Conservation (phyloP, 2,797 vertebrate species). For the Scyliorhinus canicula region DNA sequence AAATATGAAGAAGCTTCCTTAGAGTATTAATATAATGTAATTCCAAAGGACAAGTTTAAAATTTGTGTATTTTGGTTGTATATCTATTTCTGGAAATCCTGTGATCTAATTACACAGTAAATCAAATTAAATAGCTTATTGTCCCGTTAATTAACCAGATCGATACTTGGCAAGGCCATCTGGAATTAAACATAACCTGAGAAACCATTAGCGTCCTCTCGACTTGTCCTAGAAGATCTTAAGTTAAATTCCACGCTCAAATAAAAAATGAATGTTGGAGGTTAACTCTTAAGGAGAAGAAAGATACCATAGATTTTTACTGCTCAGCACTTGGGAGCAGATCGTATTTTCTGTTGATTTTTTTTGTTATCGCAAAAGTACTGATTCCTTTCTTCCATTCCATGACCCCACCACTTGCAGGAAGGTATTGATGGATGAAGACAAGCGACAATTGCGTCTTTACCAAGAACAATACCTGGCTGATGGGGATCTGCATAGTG, state of each 20-base stretch:
- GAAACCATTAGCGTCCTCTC: neutral
- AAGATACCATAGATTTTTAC: neutral
- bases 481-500: slow-evolving; percentile 88
- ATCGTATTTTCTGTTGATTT: neutral
- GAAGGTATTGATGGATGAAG: slow-evolving; percentile 88
- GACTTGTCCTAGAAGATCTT: neutral
- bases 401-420: slow-evolving; percentile 52
- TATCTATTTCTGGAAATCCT: neutral
- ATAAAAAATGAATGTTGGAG: too few species aligned
- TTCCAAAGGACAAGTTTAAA: neutral
- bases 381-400: neutral
- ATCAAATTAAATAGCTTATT: neutral
- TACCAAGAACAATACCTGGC: slow-evolving; percentile 89
- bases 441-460: slow-evolving; percentile 80
- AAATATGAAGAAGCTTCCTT: neutral
- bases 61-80: neutral
- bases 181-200: neutral
- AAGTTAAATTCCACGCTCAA: neutral
- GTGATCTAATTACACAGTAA: neutral
- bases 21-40: neutral
- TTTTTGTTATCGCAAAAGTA: neutral
- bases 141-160: neutral
- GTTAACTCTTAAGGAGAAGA: neutral
- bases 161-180: neutral
- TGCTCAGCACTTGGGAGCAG: neutral